These are phyloP conservation scores for Steromphala cineraria DNA, from an alignment of 2,888 invertebrate genomes.

Conservation along the genomic window DNA sequence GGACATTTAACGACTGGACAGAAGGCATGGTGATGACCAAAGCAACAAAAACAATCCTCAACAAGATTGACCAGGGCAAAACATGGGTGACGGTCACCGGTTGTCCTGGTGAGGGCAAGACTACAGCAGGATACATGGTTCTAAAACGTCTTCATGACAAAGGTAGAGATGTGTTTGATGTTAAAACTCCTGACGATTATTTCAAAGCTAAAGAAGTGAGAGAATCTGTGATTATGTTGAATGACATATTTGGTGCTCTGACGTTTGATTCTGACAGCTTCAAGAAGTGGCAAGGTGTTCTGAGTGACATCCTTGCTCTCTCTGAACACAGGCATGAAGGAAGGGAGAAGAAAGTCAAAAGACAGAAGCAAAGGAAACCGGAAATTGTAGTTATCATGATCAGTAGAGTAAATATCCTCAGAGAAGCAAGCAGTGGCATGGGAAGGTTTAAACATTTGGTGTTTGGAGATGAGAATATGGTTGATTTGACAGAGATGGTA, in stretches of 20 bases:
- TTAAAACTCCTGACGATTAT: neutral
- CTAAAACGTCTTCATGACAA: neutral
- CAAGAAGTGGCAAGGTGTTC: neutral
- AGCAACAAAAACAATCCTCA: neutral
- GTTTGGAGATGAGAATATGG: neutral
- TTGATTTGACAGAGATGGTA: neutral
- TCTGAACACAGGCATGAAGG: neutral
- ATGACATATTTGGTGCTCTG: neutral
- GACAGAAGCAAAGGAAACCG: neutral
- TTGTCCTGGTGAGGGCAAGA: neutral
- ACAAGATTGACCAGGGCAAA: neutral
- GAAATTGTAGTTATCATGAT: neutral
- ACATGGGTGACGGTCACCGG: neutral
- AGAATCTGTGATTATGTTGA: neutral
- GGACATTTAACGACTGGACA: neutral
- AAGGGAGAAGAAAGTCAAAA: neutral
- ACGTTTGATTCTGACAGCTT: neutral
- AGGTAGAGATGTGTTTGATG: neutral
- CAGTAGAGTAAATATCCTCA: neutral
- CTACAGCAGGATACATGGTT: neutral
- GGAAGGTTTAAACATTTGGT: neutral
- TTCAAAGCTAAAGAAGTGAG: neutral
- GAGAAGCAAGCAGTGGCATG: neutral
- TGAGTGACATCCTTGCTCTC: neutral
- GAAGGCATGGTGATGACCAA: neutral